These are phyloP conservation scores for Drosophila melanosoma DNA, from an alignment of 2,888 invertebrate species.

Conservation along the genomic window DNA sequence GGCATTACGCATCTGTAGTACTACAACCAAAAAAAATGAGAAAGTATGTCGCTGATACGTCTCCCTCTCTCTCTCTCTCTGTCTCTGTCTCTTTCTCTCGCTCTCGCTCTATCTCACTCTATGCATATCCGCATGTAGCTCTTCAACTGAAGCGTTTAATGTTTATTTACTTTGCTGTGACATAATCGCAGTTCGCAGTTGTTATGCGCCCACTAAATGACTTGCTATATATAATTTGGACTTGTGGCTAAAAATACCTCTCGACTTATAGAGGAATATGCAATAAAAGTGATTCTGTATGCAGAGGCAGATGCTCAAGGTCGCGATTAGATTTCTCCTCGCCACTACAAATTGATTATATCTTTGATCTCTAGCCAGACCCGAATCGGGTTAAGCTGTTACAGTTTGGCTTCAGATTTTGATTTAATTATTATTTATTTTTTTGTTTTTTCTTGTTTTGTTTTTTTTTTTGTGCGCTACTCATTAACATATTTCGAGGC, in stretches of 20 bases:
- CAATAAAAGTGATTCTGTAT: slow-evolving; percentile 23
- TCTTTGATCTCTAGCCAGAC: slow-evolving; percentile 33
- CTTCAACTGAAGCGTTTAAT: slow-evolving; percentile 72
- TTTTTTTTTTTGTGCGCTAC: slow-evolving; percentile 34
- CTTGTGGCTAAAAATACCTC: not conserved
- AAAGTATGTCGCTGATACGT: slow-evolving; percentile 47
- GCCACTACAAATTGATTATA: slow-evolving; percentile 47
- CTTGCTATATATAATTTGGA: slow-evolving; percentile 51
- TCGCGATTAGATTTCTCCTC: slow-evolving; percentile 64
- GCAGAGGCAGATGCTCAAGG: slow-evolving; percentile 55
- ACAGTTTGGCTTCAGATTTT: slow-evolving; percentile 54
- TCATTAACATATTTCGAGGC: slow-evolving; percentile 77
- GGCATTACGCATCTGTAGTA: slow-evolving; percentile 46
- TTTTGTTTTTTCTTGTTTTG: slow-evolving; percentile 23
- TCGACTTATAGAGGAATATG: slow-evolving; percentile 10
- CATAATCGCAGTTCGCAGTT: slow-evolving; percentile 61
- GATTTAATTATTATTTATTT: slow-evolving; percentile 31
- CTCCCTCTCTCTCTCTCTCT: slow-evolving; percentile 1
- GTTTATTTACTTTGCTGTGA: slow-evolving; percentile 69
- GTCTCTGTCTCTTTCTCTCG: not conserved
- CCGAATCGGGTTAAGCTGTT: slow-evolving; percentile 61
- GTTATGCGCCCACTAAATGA: slow-evolving; percentile 50
- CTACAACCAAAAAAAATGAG: slow-evolving; percentile 42
- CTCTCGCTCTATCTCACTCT: slow-evolving; percentile 8
- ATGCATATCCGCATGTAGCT: slow-evolving; percentile 53